Evolutionary conservation across 2,888 invertebrate species (phyloP), one percentile per base, ranked within the genome.

Genomic region (Mythimna lalbum): DNA sequence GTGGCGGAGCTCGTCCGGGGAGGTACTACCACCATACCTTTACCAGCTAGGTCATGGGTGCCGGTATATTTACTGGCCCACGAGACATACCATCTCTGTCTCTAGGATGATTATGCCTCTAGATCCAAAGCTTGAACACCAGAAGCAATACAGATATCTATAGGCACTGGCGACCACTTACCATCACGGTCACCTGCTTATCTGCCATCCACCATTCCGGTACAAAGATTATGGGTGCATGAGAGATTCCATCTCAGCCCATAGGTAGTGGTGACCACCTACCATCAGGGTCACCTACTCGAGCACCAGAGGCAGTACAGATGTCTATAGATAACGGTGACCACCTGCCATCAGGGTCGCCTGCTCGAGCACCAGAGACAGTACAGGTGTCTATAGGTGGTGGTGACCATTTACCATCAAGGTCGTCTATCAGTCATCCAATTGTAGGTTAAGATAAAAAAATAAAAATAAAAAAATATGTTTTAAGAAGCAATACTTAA

Each of bases 1-100:
- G 55, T 39, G 47, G 27, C 53, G 31, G 21, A 47, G 31, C 27
- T 71, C 49, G n/a, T 1, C 31, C 23, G 31, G 31, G 23, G 33
- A 56, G 55, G n/a, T 31, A 56, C 69, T 69, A 50, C 39, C 23
- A 23, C 39, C 50, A 52, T 36, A 19, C 7, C 71, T 27, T 21
- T 19, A 47, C 27, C 53, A 27, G 21, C 19, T 10, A n/a, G 21
- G 19, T 50, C 27, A 7, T 72, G 53, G 47, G 27, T 14, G 43
- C 23, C 43, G 23, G n/a, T 43, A n/a, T 19, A 2, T 0, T 12
- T 43, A 70, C 63, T 21, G 43, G 23, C 23, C 33, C n/a, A 17
- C 10, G 7, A 52, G 27, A 47, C 50, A 52, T 47, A 33, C 10
- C 43, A 57, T 14, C 23, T 19, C 31, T 47, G 27, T 71, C 50